A percentile compares a stretch with the other conserved stretches of the same genome.
phyloP scores from a whole-genome alignment of 2,797 vertebrate genomes.

The Chiloscyllium punctatum region DNA sequence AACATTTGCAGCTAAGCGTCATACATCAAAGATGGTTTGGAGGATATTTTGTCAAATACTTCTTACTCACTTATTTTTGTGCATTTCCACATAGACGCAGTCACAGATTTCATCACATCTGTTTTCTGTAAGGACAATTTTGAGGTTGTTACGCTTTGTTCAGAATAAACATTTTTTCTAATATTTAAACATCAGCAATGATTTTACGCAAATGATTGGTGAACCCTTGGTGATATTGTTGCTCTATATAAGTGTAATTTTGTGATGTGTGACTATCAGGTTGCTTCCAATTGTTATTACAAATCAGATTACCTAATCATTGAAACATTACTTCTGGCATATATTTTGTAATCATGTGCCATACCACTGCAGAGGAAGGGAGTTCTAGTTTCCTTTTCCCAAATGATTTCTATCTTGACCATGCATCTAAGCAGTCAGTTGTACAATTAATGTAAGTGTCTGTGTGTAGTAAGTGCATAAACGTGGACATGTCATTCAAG shows the following conservation, averaged over 20 bases:
- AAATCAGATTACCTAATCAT: background rate
- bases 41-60: background rate
- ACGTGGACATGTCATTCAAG: background rate
- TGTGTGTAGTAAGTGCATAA: background rate
- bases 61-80: slow-evolving; percentile 62
- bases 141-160: background rate
- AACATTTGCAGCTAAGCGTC: background rate
- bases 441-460: background rate
- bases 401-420: background rate
- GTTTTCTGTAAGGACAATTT: slow-evolving; percentile 48
- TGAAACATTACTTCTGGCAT: background rate
- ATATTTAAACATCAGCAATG: background rate
- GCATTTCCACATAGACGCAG: slow-evolving; percentile 60
- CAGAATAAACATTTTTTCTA: background rate
- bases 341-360: background rate
- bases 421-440: background rate
- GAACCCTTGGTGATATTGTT: background rate
- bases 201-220: background rate
- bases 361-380: background rate
- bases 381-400: background rate
- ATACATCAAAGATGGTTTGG: background rate
- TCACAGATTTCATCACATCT: slow-evolving; percentile 59
- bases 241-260: background rate
- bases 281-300: background rate
- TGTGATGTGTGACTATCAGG: background rate